A percentile compares a stretch with the other conserved stretches of the same genome.
These are phyloP conservation scores for Hybognathus amarus DNA, from an alignment of 2,797 vertebrate species.

Conservation along the genomic window DNA sequence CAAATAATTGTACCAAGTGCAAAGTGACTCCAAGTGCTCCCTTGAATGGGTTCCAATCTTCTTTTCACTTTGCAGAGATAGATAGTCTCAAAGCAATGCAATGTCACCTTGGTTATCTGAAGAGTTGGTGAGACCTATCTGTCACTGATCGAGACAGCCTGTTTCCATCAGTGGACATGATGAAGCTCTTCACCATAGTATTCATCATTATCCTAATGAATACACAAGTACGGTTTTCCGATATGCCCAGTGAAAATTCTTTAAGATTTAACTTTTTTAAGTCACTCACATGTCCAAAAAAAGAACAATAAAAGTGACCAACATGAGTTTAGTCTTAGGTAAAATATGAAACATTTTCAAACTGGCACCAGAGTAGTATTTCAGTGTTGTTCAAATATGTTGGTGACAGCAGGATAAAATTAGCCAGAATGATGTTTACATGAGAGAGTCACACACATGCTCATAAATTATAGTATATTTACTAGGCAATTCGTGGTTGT, in stretches of 20 bases:
- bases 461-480: background rate
- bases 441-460: background rate
- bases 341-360: background rate
- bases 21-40: constrained; percentile 13
- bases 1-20: background rate
- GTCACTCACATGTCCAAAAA: background rate
- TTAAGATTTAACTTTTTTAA: background rate
- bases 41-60: constrained; percentile 11
- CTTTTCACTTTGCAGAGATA: background rate
- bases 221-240: background rate
- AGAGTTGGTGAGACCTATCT: constrained; percentile 19
- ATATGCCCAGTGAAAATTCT: background rate
- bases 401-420: background rate
- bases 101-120: background rate
- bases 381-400: background rate
- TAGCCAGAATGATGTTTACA: background rate
- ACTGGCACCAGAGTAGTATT: too few species aligned
- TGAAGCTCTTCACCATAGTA: background rate
- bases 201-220: constrained; percentile 4
- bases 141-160: background rate
- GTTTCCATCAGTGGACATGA: background rate
- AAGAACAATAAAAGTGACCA: background rate
- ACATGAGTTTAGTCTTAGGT: background rate
- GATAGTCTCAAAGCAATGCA: constrained; percentile 17
- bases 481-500: background rate